These are phyloP conservation scores for Camponotus vicinus DNA, from an alignment of 1,140 invertebrate genomes.

Conservation along the genomic window DNA sequence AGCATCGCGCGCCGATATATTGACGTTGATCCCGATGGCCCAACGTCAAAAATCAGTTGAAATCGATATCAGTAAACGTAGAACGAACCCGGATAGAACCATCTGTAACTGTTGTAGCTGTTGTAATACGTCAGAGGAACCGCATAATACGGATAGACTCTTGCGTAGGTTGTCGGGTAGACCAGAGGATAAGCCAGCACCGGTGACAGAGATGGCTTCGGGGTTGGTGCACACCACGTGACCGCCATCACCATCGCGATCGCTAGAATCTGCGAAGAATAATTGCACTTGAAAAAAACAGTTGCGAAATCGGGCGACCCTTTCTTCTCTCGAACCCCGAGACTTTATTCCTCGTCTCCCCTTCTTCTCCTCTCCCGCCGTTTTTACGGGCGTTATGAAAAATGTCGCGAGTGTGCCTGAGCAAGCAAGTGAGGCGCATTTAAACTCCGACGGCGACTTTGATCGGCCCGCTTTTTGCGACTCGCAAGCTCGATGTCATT, in stretches of 20 bases:
- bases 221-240: conserved; percentile 9
- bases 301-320: conserved; percentile 8
- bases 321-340: too few relatives aligned
- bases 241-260: conserved; percentile 46
- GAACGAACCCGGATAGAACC: conserved; percentile 61
- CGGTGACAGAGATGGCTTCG: conserved; percentile 29
- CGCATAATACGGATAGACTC: conserved; percentile 62
- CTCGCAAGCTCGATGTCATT: conserved; percentile 28
- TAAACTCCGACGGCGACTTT: background rate
- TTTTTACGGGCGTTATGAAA: conserved; percentile 37
- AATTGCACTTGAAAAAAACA: conserved; percentile 45
- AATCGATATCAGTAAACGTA: conserved; percentile 56
- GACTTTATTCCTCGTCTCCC: background rate
- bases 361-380: too few relatives aligned
- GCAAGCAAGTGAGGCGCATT: conserved; percentile 17
- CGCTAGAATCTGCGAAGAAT: conserved; percentile 61
- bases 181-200: conserved; percentile 43
- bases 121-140: conserved; percentile 67
- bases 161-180: conserved; percentile 67
- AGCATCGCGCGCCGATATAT: background rate
- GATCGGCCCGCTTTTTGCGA: conserved; percentile 38
- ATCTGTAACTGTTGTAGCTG: conserved; percentile 48
- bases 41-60: too few relatives aligned
- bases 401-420: conserved; percentile 33
- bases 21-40: background rate